phyloP scores from a whole-genome alignment of 1,140 invertebrate genomes.

The Zaprionus taronus region DNA sequence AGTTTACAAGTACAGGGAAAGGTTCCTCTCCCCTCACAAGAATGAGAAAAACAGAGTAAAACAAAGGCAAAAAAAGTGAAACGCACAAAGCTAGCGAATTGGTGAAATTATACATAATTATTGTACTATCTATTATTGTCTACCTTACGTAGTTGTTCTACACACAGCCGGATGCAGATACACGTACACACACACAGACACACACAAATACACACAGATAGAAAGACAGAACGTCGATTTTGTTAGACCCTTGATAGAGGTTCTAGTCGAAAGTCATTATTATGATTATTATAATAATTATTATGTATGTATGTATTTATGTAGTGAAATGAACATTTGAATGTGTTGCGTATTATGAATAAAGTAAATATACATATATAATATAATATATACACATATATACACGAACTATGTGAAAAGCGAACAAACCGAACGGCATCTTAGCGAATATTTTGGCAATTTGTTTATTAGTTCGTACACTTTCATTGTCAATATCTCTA shows the following conservation, averaged over 20 bases:
- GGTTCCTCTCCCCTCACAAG: slow-evolving; percentile 2
- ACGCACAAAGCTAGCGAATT: slow-evolving; percentile 79
- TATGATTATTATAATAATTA: slow-evolving; percentile 65
- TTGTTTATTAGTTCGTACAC: slow-evolving; percentile 2
- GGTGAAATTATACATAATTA: slow-evolving; percentile 71
- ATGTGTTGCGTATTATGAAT: slow-evolving; percentile 77
- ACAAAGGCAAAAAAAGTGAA: slow-evolving; percentile 33
- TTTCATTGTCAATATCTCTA: neutral
- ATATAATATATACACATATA: slow-evolving; percentile 38
- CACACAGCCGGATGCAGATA: slow-evolving; percentile 29
- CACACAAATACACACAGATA: slow-evolving; percentile 18
- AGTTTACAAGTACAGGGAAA: slow-evolving; percentile 27
- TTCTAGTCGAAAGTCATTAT: slow-evolving; percentile 57
- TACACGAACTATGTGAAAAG: slow-evolving; percentile 11
- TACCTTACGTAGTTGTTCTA: slow-evolving; percentile 16
- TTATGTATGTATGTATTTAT: slow-evolving; percentile 77
- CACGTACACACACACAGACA: slow-evolving; percentile 32
- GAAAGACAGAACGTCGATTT: neutral
- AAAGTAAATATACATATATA: slow-evolving; percentile 45
- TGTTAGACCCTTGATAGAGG: slow-evolving; percentile 6
- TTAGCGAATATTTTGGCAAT: slow-evolving; percentile 11
- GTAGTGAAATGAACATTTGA: slow-evolving; percentile 71
- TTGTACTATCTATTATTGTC: slow-evolving; percentile 34
- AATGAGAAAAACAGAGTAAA: slow-evolving; percentile 19
- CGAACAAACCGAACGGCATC: slow-evolving; percentile 11